Evolutionary conservation across 1,140 invertebrate species (phyloP).

Genomic region (Apis dorsata): DNA sequence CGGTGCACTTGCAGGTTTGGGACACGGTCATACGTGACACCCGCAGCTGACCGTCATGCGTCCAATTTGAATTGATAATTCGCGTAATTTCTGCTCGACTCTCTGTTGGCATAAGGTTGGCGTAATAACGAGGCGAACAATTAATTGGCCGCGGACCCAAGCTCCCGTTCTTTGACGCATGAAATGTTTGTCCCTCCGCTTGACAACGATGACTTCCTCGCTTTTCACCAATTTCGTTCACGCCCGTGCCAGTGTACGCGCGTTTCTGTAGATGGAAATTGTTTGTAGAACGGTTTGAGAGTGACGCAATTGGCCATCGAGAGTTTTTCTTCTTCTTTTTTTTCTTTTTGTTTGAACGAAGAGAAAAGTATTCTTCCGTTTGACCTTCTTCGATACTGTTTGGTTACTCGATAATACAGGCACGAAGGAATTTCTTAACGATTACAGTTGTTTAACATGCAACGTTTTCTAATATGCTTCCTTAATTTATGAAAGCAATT

Average conservation of each 20-base stretch:
- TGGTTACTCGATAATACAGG: too few species aligned
- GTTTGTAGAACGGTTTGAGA: neutral
- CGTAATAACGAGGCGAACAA: slow-evolving; percentile 35
- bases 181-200: neutral
- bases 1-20: slow-evolving; percentile 35
- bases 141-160: slow-evolving; percentile 26
- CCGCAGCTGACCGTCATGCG: slow-evolving; percentile 46
- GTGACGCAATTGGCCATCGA: neutral
- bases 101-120: slow-evolving; percentile 13
- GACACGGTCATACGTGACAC: slow-evolving; percentile 60
- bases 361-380: too few species aligned
- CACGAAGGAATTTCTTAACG: too few species aligned
- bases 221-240: neutral
- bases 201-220: neutral
- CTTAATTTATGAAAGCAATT: too few species aligned
- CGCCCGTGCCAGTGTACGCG: too few species aligned
- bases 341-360: too few species aligned
- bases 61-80: slow-evolving; percentile 60
- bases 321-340: too few species aligned
- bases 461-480: too few species aligned
- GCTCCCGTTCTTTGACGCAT: slow-evolving; percentile 20
- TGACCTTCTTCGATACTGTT: too few species aligned
- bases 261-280: neutral
- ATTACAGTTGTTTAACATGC: too few species aligned
- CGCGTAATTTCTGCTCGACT: slow-evolving; percentile 48